Evolutionary conservation across 2,113 vertebrate species (phyloP).

Genomic region (Gnathonemus longibarbis): DNA sequence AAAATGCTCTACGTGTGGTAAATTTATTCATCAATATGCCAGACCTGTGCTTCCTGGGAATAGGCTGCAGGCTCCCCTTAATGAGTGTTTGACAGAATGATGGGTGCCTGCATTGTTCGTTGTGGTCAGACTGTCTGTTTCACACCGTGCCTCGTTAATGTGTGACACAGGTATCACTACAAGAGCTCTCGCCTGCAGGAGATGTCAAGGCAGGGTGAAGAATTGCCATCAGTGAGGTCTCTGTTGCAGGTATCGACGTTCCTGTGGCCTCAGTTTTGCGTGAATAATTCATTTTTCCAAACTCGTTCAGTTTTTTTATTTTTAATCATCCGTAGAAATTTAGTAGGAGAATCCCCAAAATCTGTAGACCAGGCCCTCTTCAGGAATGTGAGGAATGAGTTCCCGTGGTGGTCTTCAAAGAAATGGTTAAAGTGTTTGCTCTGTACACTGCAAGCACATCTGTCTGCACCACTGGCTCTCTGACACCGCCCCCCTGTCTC

Average conservation of each 20-base stretch:
- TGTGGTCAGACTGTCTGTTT: neutral
- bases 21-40: neutral
- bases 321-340: neutral
- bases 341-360: neutral
- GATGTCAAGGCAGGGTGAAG: slow-evolving; percentile 42
- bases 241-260: slow-evolving; percentile 55
- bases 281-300: neutral
- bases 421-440: neutral
- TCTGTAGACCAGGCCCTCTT: neutral
- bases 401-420: neutral
- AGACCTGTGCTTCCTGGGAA: neutral
- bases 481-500: neutral
- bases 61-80: neutral
- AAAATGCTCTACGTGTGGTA: neutral
- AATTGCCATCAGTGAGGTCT: slow-evolving; percentile 53
- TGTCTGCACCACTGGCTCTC: neutral
- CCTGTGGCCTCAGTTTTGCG: neutral
- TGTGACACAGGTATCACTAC: slow-evolving; percentile 55
- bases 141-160: neutral
- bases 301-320: neutral
- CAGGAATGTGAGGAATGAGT: neutral
- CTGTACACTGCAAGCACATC: neutral
- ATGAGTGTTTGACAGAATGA: neutral
- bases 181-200: slow-evolving; percentile 55
- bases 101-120: neutral